Base-by-base conservation (phyloP, 2,888 invertebrate species). In the Neria commutata region DNA sequence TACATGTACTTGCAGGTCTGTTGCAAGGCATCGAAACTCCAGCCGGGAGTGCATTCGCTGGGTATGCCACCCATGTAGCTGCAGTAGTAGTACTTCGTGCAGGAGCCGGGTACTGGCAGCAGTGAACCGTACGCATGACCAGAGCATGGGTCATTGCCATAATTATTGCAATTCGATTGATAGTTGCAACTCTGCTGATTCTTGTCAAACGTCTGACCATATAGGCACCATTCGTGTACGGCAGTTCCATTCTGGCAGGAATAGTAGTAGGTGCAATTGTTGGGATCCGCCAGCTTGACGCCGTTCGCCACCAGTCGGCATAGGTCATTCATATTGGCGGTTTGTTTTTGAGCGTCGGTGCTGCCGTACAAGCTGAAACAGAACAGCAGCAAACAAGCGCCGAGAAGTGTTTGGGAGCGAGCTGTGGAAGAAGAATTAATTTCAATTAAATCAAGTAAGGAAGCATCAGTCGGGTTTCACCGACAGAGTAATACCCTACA, bases 21-120 rank as follows among this genome's bases (percentile, higher is more conserved):
- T n/a, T 40, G 48, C 0, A 3, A 11, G 4, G 67, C 54, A 61
- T 72, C 62, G 48, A 74, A 74, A 45, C 69, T 68, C 40, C 71
- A 59, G 23, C 67, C 68, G n/a, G 21, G 4, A 2, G 66, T 66
- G 45, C 74, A 74, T n/a, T 48, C 55, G 21, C 70, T 62, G 3
- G 37, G 53, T 21, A 42, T 0, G 0, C 65, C 29, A 11, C 69
- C 74, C 0, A 50, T 50, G 16, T 53, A 37, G 8, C 62, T 37
- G 56, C 74, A 74, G 42, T 71, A 74, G 29, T 61, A 74, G 45
- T 58, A 74, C 16, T 61, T 67, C 6, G 58, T 54, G 49, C 72
- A 73, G 24, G 75, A 67, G 11, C 61, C 54, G 0, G 60, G 46
- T 3, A 68, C 66, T 0, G 68, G 26, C 3, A 64, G 63, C 11